phyloP scores from a whole-genome alignment of 2,113 vertebrate species.

The Campylorhamphus procurvoides region DNA sequence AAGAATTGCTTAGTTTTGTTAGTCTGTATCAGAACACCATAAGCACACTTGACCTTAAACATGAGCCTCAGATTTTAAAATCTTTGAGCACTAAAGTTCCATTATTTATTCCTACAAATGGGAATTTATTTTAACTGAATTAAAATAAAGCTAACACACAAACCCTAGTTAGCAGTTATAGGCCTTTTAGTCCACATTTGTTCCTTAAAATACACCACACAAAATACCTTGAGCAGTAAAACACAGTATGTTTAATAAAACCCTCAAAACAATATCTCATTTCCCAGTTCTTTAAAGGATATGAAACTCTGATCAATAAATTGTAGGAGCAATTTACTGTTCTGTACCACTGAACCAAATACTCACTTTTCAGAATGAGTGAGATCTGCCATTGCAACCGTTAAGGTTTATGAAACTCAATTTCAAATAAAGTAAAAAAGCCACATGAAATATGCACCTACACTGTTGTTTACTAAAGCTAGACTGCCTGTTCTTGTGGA shows the following conservation, averaged over 20 bases:
- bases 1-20: background rate
- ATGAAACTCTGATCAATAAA: constrained; percentile 61
- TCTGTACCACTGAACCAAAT: constrained; percentile 26
- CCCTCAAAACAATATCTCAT: background rate
- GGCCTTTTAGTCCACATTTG: constrained; percentile 34
- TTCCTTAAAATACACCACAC: background rate
- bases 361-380: constrained; percentile 33
- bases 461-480: background rate
- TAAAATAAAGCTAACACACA: constrained; percentile 43
- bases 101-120: background rate
- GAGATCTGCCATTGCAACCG: background rate
- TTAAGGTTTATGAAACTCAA: constrained; percentile 16
- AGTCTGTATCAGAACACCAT: background rate
- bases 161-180: constrained; percentile 45
- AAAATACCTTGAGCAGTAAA: constrained; percentile 19
- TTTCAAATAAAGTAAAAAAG: background rate
- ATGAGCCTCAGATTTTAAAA: background rate
- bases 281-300: constrained; percentile 43
- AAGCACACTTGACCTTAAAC: background rate
- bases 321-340: constrained; percentile 36
- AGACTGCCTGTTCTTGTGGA: background rate
- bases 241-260: background rate
- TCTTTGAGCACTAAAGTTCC: background rate
- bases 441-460: background rate
- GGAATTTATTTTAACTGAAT: constrained; percentile 47